Conservation (phyloP, 2,113 vertebrate species). For the Pterocles burchelli region DNA sequence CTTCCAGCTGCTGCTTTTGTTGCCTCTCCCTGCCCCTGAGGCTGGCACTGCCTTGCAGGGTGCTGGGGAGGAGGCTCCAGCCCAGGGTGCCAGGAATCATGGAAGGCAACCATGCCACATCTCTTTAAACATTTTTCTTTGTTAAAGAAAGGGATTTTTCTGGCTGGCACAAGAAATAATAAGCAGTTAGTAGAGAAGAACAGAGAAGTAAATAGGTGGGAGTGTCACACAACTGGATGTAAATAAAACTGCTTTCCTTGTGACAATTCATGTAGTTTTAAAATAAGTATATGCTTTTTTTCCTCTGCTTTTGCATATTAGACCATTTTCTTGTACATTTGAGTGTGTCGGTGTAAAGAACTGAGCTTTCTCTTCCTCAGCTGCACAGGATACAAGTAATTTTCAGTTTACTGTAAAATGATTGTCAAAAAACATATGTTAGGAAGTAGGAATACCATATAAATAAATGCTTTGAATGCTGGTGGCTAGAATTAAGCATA, state of each 20-base stretch:
- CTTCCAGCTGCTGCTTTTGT: not conserved
- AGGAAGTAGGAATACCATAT: conserved; percentile 18
- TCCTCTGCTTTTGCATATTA: not conserved
- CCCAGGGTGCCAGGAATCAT: not conserved
- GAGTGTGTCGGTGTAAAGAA: not conserved
- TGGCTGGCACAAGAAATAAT: not conserved
- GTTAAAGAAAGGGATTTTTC: not conserved
- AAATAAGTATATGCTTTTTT: not conserved
- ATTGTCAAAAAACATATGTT: not conserved
- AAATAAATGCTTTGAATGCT: conserved; percentile 54
- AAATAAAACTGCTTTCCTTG: not conserved
- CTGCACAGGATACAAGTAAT: not conserved
- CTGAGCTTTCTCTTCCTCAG: not conserved
- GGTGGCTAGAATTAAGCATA: conserved; percentile 61
- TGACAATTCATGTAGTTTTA: not conserved
- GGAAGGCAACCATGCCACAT: not conserved
- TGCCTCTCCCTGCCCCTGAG: not conserved
- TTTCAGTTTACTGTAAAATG: not conserved
- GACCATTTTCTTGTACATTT: not conserved
- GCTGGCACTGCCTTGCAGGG: not conserved
- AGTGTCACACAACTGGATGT: not conserved
- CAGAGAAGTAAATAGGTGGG: not conserved
- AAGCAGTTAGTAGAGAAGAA: not conserved
- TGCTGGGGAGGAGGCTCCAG: not conserved
- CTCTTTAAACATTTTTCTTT: not conserved